A percentile compares a stretch with the other conserved stretches of the same genome.
Conservation (phyloP, 2,797 vertebrate species). For the Bufotes viridis region DNA sequence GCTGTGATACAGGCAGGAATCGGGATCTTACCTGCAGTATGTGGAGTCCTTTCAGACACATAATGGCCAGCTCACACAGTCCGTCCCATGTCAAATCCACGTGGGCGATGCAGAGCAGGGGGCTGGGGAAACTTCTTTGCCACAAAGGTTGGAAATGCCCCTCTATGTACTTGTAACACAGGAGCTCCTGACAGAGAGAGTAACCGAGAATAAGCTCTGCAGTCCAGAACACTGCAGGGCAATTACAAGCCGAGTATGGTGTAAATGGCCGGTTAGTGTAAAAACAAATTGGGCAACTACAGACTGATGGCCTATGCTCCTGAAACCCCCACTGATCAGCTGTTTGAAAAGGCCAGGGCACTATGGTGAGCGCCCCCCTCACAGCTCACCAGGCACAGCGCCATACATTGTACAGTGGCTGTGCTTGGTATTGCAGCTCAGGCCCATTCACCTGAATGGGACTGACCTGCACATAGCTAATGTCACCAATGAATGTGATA, state of each 20-base stretch:
- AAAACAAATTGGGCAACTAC: background rate
- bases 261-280: background rate
- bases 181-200: slow-evolving; percentile 79
- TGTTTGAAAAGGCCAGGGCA: too few relatives aligned
- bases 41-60: slow-evolving; percentile 88
- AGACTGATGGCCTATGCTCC: background rate
- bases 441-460: too few relatives aligned
- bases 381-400: too few relatives aligned
- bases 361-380: too few relatives aligned
- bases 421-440: too few relatives aligned
- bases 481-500: too few relatives aligned
- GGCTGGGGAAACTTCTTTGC: slow-evolving; percentile 87
- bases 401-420: too few relatives aligned
- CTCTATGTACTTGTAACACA: slow-evolving; percentile 83
- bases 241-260: background rate
- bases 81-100: slow-evolving; percentile 88
- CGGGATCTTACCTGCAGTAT: slow-evolving; percentile 82
- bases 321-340: too few relatives aligned
- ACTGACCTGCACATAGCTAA: too few relatives aligned
- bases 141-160: slow-evolving; percentile 80
- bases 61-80: slow-evolving; percentile 83
- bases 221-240: background rate
- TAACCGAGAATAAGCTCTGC: background rate
- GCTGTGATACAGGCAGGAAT: background rate
- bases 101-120: slow-evolving; percentile 85